Conservation (phyloP, 2,888 invertebrate species). For the Chesias legatella region DNA sequence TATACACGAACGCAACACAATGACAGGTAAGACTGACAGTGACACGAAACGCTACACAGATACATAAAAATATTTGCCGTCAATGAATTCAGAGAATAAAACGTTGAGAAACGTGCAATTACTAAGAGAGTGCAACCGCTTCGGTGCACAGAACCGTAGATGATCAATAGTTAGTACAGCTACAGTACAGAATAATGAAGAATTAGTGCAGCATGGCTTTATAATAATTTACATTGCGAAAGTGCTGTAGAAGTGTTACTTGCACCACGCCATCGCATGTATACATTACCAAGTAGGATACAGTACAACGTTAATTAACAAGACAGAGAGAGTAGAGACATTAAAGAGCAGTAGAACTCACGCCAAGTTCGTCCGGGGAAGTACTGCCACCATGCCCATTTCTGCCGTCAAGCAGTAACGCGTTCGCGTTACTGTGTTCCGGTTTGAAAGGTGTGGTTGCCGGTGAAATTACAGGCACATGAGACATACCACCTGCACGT, state of each 20-base stretch:
- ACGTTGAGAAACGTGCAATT: slow-evolving; percentile 24
- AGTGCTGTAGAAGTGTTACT: slow-evolving; percentile 3
- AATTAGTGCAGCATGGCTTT: slow-evolving; percentile 2
- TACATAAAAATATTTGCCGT: slow-evolving; percentile 8
- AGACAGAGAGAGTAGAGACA: neutral
- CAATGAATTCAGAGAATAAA: slow-evolving; percentile 15
- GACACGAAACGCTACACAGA: slow-evolving; percentile 14
- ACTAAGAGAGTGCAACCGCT: slow-evolving; percentile 25
- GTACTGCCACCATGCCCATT: no score
- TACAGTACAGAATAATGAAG: slow-evolving; percentile 4
- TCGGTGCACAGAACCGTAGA: slow-evolving; percentile 19
- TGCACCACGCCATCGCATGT: slow-evolving; percentile 2
- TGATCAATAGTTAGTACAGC: slow-evolving; percentile 10
- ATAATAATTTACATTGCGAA: slow-evolving; percentile 3
- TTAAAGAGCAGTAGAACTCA: no score
- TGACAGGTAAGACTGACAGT: slow-evolving; percentile 10
- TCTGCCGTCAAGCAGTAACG: no score
- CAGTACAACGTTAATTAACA: slow-evolving; percentile 1
- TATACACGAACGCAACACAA: slow-evolving; percentile 9
- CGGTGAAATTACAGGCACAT: no score
- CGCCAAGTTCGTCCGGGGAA: no score
- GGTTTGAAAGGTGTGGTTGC: no score
- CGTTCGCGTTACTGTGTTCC: no score
- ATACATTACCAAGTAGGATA: neutral
- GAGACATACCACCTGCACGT: no score